phyloP scores from a whole-genome alignment of 2,797 vertebrate species.

The Fundulus diaphanus region DNA sequence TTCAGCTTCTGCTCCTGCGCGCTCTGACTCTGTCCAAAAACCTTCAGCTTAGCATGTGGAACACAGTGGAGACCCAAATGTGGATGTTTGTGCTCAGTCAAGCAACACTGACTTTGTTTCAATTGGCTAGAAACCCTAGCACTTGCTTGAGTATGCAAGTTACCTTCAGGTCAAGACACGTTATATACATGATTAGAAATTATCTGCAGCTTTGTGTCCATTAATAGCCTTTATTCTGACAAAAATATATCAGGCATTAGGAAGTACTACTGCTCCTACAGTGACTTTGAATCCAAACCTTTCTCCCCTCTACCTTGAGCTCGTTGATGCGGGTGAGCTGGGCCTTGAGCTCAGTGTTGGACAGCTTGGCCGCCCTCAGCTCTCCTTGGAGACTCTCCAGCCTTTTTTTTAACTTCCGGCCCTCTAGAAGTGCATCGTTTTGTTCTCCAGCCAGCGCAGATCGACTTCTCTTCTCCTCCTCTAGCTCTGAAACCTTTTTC shows the following conservation, averaged over 20 bases:
- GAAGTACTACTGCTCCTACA: background rate
- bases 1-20: conserved; percentile 86
- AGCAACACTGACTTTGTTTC: background rate
- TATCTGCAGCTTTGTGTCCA: background rate
- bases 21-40: conserved; percentile 86
- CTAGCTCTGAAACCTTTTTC: conserved; percentile 88
- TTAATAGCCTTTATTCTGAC: no score
- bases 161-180: no score
- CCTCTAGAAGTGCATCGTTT: conserved; percentile 80
- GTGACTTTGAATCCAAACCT: background rate
- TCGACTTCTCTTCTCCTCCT: conserved; percentile 84
- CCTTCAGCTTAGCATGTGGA: conserved; percentile 64
- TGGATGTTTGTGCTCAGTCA: background rate
- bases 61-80: background rate
- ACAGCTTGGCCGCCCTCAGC: conserved; percentile 77
- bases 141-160: background rate
- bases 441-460: conserved; percentile 75
- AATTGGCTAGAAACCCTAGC: background rate
- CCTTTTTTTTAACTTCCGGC: conserved; percentile 85
- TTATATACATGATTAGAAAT: background rate
- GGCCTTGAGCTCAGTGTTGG: conserved; percentile 86
- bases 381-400: conserved; percentile 87
- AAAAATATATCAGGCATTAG: background rate
- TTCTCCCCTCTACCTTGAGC: conserved; percentile 84
- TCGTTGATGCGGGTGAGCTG: conserved; percentile 82